A percentile compares a stretch with the other conserved stretches of the same genome.
Evolutionary conservation across 2,113 vertebrate species (phyloP).

Genomic region (Phylloscopus whistleri): DNA sequence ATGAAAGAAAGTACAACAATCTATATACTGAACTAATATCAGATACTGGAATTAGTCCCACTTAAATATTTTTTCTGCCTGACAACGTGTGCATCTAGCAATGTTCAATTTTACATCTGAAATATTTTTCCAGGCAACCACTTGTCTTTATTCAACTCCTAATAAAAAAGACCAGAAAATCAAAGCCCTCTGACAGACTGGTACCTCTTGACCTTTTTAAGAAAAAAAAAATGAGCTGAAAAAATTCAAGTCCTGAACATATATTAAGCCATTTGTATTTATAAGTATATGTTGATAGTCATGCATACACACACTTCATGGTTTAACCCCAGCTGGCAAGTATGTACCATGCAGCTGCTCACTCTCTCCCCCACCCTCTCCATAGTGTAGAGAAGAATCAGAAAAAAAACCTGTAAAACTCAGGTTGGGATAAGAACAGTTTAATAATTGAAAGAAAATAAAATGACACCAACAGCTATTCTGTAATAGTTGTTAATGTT

Average conservation of each 20-base stretch:
- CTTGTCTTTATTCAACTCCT: neutral
- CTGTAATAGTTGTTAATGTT: neutral
- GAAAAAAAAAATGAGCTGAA: neutral
- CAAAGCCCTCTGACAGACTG: neutral
- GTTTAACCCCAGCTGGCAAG: neutral
- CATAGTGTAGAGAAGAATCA: neutral
- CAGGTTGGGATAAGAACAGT: neutral
- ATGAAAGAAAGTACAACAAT: neutral
- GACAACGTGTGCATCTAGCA: neutral
- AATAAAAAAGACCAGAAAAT: neutral
- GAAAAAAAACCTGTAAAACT: neutral
- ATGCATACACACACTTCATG: rapidly evolving
- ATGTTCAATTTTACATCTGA: neutral
- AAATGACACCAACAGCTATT: neutral
- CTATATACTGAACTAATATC: neutral
- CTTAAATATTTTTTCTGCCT: neutral
- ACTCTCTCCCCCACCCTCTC: neutral
- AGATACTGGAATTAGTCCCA: neutral
- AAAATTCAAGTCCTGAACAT: neutral
- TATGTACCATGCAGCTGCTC: neutral
- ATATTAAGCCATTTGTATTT: neutral
- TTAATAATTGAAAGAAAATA: neutral
- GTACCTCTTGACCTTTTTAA: neutral
- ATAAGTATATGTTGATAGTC: neutral
- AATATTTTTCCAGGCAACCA: neutral